phyloP scores from a whole-genome alignment of 2,888 invertebrate genomes.

The Portevinia maculata region DNA sequence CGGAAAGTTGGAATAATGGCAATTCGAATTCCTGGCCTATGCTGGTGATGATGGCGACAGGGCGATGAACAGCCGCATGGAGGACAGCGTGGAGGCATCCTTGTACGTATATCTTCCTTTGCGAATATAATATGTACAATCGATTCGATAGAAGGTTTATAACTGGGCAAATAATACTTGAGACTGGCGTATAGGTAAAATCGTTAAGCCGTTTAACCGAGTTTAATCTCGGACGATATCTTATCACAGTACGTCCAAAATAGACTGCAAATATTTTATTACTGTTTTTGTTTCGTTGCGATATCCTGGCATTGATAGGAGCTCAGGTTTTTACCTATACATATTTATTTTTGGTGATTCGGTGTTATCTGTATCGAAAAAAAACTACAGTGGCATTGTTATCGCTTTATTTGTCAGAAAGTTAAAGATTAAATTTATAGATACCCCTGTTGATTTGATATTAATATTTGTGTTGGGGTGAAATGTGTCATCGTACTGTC shows the following conservation, averaged over 20 bases:
- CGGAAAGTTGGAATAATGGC: constrained; percentile 50
- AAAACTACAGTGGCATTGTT: constrained; percentile 3
- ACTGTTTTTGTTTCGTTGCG: neutral
- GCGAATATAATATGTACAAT: constrained; percentile 7
- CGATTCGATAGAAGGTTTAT: constrained; percentile 23
- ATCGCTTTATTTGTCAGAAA: constrained; percentile 5
- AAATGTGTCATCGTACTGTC: constrained; percentile 18
- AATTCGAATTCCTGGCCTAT: constrained; percentile 54
- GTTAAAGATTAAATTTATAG: neutral
- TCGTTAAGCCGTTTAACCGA: constrained; percentile 15
- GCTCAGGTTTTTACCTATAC: constrained; percentile 14
- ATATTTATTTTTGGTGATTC: constrained; percentile 23
- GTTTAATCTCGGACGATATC: constrained; percentile 38
- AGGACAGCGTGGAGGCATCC: constrained; percentile 65
- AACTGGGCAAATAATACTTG: constrained; percentile 33
- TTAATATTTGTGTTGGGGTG: neutral
- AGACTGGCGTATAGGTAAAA: constrained; percentile 17
- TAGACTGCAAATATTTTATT: constrained; percentile 16
- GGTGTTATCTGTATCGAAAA: neutral
- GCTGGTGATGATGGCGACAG: constrained; percentile 54
- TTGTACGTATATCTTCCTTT: constrained; percentile 5
- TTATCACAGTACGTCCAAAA: constrained; percentile 26
- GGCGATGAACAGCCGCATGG: constrained; percentile 36
- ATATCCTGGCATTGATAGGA: constrained; percentile 11
- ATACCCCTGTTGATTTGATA: neutral